Base-by-base conservation (phyloP, 2,797 vertebrate species). In the Pempheris klunzingeri region DNA sequence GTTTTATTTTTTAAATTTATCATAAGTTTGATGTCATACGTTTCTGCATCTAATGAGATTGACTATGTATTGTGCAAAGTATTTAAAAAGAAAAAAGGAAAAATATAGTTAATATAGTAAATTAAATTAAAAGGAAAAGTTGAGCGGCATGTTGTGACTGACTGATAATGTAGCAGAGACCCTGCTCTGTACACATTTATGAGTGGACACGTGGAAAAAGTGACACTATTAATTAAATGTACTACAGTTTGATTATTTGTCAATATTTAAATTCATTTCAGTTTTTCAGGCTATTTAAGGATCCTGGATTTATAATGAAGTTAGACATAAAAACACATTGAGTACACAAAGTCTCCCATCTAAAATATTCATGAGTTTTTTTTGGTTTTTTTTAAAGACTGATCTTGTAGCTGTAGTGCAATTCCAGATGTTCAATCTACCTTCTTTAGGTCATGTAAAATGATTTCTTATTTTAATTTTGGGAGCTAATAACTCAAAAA, bases 401-500 rank as follows among this genome's bases (percentile, higher is more conserved):
- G 36, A 61, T 66, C 34, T 7, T 36, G 34, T 55, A 49, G 20
- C 30, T 80, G 28, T 1, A 7, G 20, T 54, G 7, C 17, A 50
- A 38, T 34, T 70, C n/a, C 39, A 18, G 26, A 55, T 38, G 41
- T 82, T 78, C 53, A 64, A 62, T 22, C 34, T 49, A 39, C 30
- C 6, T 74, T 58, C 50, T 20, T 65, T 17, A 13, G 32, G n/a
- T 24, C 5, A 15, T 9, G 22, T n/a, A 67, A 59, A 60, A 64
- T 24, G 36, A 71, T 77, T 75, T 75, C 47, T 66, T 69, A 34
- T 70, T 82, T 83, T 77, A 50, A 77, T 68, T 80, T 80, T 60
- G 38, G 49, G 57, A 61, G 26, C 47, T 72, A 74, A 85, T 75
- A 75, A 74, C 59, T 85, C 39, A 67, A 74, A 73, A 85, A 80